phyloP scores from a whole-genome alignment of 2,113 vertebrate genomes.

The Entelurus aequoreus region DNA sequence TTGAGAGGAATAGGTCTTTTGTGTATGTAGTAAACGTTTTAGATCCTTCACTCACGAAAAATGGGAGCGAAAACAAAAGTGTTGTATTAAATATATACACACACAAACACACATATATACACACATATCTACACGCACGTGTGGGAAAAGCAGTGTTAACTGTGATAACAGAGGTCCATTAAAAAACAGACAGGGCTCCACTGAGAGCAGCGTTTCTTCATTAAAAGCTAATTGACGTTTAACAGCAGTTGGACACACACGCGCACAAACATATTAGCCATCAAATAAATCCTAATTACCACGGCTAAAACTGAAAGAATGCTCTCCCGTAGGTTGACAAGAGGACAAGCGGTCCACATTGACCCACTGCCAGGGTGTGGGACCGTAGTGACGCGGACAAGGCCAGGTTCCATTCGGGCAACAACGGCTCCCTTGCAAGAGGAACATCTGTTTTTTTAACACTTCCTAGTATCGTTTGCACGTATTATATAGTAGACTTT shows the following conservation, averaged over 20 bases:
- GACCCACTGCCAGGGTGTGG: conserved; percentile 1
- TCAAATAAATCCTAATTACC: conserved; percentile 16
- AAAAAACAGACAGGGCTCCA: conserved; percentile 32
- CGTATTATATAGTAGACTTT: too few species aligned
- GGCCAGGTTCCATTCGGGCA: conserved; percentile 21
- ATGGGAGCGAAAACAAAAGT: too few species aligned
- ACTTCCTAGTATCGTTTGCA: neutral
- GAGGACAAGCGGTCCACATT: conserved; percentile 26
- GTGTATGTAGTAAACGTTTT: too few species aligned
- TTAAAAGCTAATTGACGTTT: conserved; percentile 50
- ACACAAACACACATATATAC: too few species aligned
- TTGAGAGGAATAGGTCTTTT: too few species aligned
- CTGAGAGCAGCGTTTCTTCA: conserved; percentile 38
- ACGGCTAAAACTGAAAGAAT: neutral
- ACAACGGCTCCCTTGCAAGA: conserved; percentile 27
- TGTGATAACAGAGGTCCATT: conserved; percentile 55
- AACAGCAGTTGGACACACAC: conserved; percentile 5
- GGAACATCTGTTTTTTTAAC: neutral
- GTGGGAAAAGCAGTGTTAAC: conserved; percentile 19
- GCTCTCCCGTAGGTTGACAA: conserved; percentile 23
- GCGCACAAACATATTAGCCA: neutral
- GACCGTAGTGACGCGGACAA: conserved; percentile 34
- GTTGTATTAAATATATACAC: too few species aligned
- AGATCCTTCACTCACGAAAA: too few species aligned
- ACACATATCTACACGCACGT: neutral